Evolutionary conservation across 2,113 vertebrate genomes (phyloP), one percentile per base, ranked within the genome.

Genomic region (Dicaeum eximium): DNA sequence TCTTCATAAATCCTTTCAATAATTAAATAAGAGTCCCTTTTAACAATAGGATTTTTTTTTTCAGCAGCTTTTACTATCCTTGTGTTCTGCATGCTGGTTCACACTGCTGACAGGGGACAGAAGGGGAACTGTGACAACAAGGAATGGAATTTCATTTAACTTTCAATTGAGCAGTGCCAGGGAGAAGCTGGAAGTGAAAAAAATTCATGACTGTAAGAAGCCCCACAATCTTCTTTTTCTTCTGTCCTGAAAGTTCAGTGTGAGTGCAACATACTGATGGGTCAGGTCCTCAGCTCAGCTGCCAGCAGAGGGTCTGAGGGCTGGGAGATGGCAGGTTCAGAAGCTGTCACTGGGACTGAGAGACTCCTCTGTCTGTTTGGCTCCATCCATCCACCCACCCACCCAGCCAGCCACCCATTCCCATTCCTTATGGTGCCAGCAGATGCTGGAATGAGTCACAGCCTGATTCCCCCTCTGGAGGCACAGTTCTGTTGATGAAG

Each of bases 391-490:
- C 56, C 65, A 30, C 5, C 47, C 60, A 61, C 4, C 71, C 23
- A 33, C 10, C 42, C 50, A 35, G 3, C 25, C 37, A 51, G 4
- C 22, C 62, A 33, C n/a, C 86, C 42, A 28, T 44, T 40, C 62
- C 62, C 62, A 38, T 9, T 53, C 87, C 84, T 86, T 61, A 15
- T 91, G 82, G 64, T 51, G 77, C 72, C 58, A 84, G 73, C 89
- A 96, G 91, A 37, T 86, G 89, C 86, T 78, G 77, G 17, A 75
- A 22, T 89, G 93, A 96, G 25, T 93, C 92, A 86, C 40, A 86
- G 80, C 72, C 86, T 42, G 25, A n/a, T 74, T 87, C 84, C 58
- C 78, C 42, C 62, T 72, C 40, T 9, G 53, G 50, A 95, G 16
- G 45, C 72, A 65, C 40, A 75, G 37, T 23, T 62, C 78, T 92